Base-by-base conservation (phyloP, 2,888 invertebrate genomes). In the Drosophila nigricruria region DNA sequence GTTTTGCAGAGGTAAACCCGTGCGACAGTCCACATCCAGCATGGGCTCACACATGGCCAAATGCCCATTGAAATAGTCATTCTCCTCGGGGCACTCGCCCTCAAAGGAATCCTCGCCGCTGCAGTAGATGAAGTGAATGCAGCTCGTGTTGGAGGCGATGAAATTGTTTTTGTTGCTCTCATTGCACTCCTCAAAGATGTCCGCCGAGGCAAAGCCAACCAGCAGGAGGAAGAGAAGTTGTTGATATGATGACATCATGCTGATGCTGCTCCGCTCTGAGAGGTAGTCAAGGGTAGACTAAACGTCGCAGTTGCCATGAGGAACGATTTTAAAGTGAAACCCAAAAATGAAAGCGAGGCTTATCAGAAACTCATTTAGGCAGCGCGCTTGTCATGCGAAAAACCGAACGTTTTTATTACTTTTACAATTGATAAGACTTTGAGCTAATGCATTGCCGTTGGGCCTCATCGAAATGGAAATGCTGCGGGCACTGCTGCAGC, bases 401-500 rank as follows among this genome's bases (percentile, higher is more conserved):
- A 57, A 54, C 60, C 38, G 57, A 47, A 61, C 36, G 70, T 73
- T 77, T 73, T 76, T 77, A 27, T 47, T 27, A 18, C 36, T 16
- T 63, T 73, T 79, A 81, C 71, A 77, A 68, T 25, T 65, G 83
- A 81, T 84, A 81, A 70, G 77, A 67, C 42, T 67, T 67, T 20
- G 47, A 52, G 45, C 75, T 65, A 59, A 72, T 75, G 79, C 88
- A 88, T 49, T 62, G 64, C 16, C 72, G 56, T 49, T 61, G 68
- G 18, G 61, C 27, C 18, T 61, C 65, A 60, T 90, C 81, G 49
- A 87, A 91, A 30, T 79, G 56, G 62, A 85, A 88, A 52, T 83
- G 73, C 62, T 89, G 91, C 20, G 91, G 91, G 81, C 91, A 91
- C 50, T 91, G 89, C 59, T 91, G 91, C 10, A 91, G 60, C 8